A percentile compares a stretch with the other conserved stretches of the same genome.
These are phyloP conservation scores for Noctua comes DNA, from an alignment of 2,888 invertebrate species.

Conservation along the genomic window DNA sequence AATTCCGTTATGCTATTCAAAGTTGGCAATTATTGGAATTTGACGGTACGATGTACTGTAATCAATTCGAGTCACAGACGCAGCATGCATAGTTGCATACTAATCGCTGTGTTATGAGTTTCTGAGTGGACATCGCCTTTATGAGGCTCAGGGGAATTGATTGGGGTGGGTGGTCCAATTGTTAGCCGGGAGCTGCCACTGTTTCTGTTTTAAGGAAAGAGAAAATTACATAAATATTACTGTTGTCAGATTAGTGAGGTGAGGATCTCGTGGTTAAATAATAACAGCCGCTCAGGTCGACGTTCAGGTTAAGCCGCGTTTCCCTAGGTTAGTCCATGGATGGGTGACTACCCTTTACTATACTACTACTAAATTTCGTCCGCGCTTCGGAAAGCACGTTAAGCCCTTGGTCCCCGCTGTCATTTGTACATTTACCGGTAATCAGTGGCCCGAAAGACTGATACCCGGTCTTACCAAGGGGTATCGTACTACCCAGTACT, in stretches of 20 bases:
- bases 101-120: constrained; percentile 57
- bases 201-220: neutral
- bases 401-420: neutral
- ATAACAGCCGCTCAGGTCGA: neutral
- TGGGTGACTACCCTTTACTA: neutral
- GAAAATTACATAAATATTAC: neutral
- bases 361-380: too few relatives aligned
- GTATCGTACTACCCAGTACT: too few relatives aligned
- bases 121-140: constrained; percentile 52
- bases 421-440: neutral
- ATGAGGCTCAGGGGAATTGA: constrained; percentile 39
- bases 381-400: neutral
- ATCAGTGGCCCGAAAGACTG: too few relatives aligned
- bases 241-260: neutral
- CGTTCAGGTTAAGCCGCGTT: neutral
- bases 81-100: constrained; percentile 54
- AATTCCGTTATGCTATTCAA: neutral
- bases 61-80: constrained; percentile 61
- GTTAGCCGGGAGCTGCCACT: neutral
- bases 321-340: neutral
- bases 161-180: constrained; percentile 5
- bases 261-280: neutral
- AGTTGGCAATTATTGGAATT: constrained; percentile 40
- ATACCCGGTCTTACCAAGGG: too few relatives aligned
- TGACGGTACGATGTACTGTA: constrained; percentile 40